Percentiles rank a stretch among this genome's conserved stretches.
These are phyloP conservation scores for Halcyon badia DNA, from an alignment of 2,797 vertebrate genomes.

Conservation along the genomic window DNA sequence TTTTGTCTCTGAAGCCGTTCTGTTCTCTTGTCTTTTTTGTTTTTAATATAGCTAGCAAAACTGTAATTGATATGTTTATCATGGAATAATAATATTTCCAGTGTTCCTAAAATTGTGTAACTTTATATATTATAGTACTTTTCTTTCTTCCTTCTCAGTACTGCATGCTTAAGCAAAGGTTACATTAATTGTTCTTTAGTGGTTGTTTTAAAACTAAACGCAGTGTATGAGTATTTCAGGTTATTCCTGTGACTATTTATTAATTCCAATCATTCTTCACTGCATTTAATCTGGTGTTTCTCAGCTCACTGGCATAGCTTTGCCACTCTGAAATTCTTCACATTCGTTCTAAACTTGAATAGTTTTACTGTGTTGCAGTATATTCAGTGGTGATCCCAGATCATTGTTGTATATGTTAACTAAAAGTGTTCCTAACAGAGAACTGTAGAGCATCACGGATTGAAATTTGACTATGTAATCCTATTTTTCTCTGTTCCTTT, in stretches of 20 bases:
- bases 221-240: neutral
- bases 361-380: neutral
- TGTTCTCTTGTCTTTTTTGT: neutral
- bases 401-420: neutral
- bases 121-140: neutral
- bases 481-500: neutral
- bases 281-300: neutral
- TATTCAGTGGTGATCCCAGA: neutral
- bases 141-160: neutral
- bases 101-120: neutral
- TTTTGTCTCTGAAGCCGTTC: neutral
- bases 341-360: neutral
- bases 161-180: neutral
- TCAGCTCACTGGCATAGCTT: neutral
- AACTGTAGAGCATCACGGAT: neutral
- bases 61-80: neutral
- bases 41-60: neutral
- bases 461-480: neutral
- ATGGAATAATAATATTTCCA: neutral
- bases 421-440: neutral
- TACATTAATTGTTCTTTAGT: neutral
- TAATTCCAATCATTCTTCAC: neutral
- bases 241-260: constrained; percentile 31
- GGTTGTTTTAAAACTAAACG: neutral
- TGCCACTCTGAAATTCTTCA: constrained; percentile 15